Evolutionary conservation across 2,888 invertebrate genomes (phyloP).

Genomic region (Agonopterix alstromeriana): DNA sequence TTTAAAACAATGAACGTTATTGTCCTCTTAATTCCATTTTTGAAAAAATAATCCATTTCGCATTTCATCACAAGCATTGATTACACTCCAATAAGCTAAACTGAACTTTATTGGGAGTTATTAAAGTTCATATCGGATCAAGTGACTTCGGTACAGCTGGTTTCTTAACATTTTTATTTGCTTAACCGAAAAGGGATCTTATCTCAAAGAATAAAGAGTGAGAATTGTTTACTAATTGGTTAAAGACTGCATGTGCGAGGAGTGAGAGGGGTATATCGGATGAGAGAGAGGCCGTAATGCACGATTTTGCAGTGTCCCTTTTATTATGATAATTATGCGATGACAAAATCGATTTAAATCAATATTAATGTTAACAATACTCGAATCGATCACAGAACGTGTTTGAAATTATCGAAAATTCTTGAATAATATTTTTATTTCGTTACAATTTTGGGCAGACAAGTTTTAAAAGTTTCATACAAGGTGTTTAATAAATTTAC

Average conservation of each 20-base stretch:
- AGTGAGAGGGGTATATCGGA: conserved; percentile 33
- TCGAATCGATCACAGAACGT: background rate
- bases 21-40: conserved; percentile 77
- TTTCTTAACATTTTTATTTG: conserved; percentile 36
- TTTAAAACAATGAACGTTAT: conserved; percentile 75
- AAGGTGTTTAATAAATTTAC: no score
- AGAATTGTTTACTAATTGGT: conserved; percentile 57
- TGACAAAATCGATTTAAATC: conserved; percentile 53
- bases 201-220: conserved; percentile 36
- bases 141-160: conserved; percentile 41
- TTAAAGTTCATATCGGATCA: no score
- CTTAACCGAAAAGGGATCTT: conserved; percentile 48
- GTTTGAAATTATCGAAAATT: background rate
- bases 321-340: conserved; percentile 62
- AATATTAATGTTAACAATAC: conserved; percentile 22
- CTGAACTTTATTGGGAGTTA: background rate
- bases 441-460: no score
- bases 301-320: conserved; percentile 53
- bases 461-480: no score
- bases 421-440: no score
- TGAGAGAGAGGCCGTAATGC: conserved; percentile 39
- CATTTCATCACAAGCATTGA: conserved; percentile 69
- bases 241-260: conserved; percentile 49
- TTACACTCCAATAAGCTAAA: conserved; percentile 16
- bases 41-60: conserved; percentile 76